Evolutionary conservation across 2,888 invertebrate species (phyloP).

Genomic region (Eupithecia centaureata): DNA sequence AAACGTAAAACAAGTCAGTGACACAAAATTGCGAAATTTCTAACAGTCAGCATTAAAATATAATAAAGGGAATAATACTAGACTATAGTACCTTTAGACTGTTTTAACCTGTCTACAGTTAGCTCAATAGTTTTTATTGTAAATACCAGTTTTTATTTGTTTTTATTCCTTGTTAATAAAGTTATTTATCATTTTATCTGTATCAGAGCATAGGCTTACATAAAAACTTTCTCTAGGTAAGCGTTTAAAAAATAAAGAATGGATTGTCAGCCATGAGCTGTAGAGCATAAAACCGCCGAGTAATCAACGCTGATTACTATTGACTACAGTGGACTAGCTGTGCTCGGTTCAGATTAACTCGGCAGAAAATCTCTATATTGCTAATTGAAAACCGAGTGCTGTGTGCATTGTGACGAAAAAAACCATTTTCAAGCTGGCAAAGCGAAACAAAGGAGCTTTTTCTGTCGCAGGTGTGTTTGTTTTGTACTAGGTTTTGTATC

Average conservation of each 20-base stretch:
- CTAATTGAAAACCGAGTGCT: slow-evolving; percentile 70
- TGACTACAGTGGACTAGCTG: slow-evolving; percentile 24
- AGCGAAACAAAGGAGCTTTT: slow-evolving; percentile 20
- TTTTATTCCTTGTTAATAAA: no score
- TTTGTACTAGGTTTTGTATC: neutral
- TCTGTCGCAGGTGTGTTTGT: slow-evolving; percentile 13
- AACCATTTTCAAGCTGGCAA: slow-evolving; percentile 27
- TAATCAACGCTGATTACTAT: slow-evolving; percentile 23
- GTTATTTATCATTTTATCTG: no score
- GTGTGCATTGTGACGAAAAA: slow-evolving; percentile 36
- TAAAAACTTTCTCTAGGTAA: neutral
- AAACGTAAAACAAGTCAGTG: no score
- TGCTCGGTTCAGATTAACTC: slow-evolving; percentile 28
- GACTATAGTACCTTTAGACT: no score
- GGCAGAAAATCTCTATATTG: slow-evolving; percentile 68
- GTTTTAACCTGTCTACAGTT: no score
- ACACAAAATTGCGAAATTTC: no score
- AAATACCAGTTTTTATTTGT: no score
- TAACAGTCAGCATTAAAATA: no score
- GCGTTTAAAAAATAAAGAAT: neutral
- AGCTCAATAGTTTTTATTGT: no score
- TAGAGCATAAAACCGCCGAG: slow-evolving; percentile 12
- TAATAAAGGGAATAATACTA: no score
- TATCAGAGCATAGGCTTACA: no score
- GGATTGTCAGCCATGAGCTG: neutral